These are phyloP conservation scores for Platyrinchus mystaceus DNA, from an alignment of 2,797 vertebrate species.

Conservation along the genomic window DNA sequence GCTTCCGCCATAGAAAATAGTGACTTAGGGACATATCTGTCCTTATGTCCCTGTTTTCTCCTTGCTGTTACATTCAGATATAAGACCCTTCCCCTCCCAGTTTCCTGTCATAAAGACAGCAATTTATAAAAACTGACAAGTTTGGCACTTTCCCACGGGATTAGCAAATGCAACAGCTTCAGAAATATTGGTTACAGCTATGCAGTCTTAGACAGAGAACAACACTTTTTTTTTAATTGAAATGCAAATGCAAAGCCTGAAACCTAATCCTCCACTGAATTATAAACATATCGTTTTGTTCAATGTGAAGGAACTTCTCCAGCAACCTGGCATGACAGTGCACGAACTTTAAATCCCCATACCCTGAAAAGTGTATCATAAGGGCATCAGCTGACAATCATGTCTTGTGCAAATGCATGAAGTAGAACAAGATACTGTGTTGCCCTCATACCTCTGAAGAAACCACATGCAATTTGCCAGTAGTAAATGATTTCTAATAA, in stretches of 20 bases:
- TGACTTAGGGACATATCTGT: background rate
- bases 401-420: background rate
- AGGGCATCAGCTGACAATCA: background rate
- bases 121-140: conserved; percentile 49
- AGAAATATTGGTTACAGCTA: background rate
- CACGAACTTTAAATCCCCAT: background rate
- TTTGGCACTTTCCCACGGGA: conserved; percentile 25
- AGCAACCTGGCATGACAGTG: background rate
- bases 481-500: background rate
- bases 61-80: conserved; percentile 16
- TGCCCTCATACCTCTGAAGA: background rate
- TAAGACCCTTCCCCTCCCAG: background rate
- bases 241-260: background rate
- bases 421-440: background rate
- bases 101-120: conserved; percentile 49
- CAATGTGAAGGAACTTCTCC: background rate
- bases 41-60: background rate
- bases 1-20: background rate
- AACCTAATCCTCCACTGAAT: background rate
- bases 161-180: background rate
- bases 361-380: background rate
- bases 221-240: background rate
- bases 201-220: background rate
- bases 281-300: background rate
- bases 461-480: background rate